phyloP scores from a whole-genome alignment of 2,113 vertebrate species.

The Thalassarche chlororhynchos region DNA sequence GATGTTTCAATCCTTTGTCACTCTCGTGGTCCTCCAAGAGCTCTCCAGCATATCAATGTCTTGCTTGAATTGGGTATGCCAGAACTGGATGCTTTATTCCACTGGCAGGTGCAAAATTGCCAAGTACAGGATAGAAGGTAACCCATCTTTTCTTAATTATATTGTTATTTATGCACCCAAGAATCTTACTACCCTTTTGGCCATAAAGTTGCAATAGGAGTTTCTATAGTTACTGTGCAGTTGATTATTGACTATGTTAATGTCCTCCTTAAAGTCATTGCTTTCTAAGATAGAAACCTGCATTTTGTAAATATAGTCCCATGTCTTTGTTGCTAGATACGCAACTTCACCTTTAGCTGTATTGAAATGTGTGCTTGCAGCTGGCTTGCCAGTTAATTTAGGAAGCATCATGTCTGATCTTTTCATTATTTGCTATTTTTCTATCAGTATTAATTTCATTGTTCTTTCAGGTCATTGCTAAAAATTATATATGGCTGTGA shows the following conservation, averaged over 20 bases:
- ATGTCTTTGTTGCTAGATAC: not conserved
- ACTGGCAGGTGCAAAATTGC: slow-evolving; percentile 10
- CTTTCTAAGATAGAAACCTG: not conserved
- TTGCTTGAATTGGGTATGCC: not conserved
- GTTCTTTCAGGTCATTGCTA: not conserved
- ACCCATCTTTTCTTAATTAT: not conserved
- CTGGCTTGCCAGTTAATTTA: not conserved
- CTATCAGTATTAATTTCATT: not conserved
- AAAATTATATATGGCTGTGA: not conserved
- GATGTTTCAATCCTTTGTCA: slow-evolving; percentile 21
- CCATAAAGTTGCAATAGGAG: not conserved
- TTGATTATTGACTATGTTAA: not conserved
- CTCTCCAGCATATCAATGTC: slow-evolving; percentile 18
- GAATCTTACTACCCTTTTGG: not conserved
- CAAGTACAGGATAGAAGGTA: not conserved
- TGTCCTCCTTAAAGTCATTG: not conserved
- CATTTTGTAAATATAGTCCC: not conserved
- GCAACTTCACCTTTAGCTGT: not conserved
- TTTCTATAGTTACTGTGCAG: not conserved
- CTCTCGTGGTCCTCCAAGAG: not conserved
- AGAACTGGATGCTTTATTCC: not conserved
- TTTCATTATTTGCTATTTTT: not conserved
- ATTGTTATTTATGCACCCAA: not conserved
- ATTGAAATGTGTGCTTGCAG: not conserved
- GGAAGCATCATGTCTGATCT: not conserved